A percentile compares a stretch with the other conserved stretches of the same genome.
Conservation (phyloP, 1,140 invertebrate genomes). For the Chironomus tepperi region DNA sequence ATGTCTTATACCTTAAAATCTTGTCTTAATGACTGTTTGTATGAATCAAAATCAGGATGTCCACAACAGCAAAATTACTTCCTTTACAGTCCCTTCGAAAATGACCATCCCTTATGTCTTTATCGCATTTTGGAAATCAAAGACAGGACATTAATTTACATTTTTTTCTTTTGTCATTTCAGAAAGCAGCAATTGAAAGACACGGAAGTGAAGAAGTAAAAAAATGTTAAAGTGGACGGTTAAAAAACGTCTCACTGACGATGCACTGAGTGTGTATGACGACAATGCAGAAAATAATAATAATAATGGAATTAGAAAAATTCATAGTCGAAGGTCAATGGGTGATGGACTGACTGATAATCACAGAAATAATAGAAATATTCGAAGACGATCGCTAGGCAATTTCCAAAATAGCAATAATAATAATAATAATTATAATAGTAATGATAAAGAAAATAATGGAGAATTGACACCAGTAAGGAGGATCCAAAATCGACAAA, state of each 20-base stretch:
- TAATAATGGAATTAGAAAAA: constrained; percentile 11
- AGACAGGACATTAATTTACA: not conserved
- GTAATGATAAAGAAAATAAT: constrained; percentile 12
- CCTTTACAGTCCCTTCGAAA: not conserved
- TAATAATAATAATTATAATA: not conserved
- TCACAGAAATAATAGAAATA: not conserved
- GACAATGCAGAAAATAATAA: not conserved
- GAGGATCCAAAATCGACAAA: not conserved
- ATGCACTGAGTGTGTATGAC: no score
- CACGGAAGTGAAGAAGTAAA: not conserved
- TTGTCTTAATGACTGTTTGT: no score
- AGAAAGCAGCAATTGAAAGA: not conserved
- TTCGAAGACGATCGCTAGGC: not conserved
- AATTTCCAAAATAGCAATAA: not conserved
- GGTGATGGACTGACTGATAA: not conserved
- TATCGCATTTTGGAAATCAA: constrained; percentile 8
- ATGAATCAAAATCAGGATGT: no score
- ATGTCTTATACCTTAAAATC: no score
- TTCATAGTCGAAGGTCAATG: not conserved
- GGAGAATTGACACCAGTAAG: not conserved
- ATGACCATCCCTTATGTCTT: not conserved
- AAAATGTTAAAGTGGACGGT: constrained; percentile 19
- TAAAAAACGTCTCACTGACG: constrained; percentile 1
- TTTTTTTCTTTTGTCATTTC: not conserved
- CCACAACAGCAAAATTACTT: not conserved